Evolutionary conservation across 1,140 invertebrate species (phyloP), one percentile per base, ranked within the genome.

Genomic region (Bombus affinis): DNA sequence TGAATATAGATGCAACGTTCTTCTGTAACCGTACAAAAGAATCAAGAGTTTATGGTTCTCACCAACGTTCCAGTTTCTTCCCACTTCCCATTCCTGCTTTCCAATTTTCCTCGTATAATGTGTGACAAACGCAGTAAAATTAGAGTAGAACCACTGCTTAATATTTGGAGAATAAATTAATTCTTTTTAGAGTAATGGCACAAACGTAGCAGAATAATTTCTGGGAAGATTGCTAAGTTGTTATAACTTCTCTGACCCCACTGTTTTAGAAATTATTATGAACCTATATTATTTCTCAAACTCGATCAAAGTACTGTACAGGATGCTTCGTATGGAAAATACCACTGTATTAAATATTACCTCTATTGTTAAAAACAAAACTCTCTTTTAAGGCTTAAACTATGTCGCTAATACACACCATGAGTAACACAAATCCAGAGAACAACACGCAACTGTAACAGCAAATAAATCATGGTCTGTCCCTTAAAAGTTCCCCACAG

Each of bases 1-100:
- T 62, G 75, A 79, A 79, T 78, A 78, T 44, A 71, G 75, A 72
- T n/a, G 82, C 65, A 28, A 70, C 65, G 35, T 71, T 71, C 74
- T 35, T 39, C 65, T 13, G 81, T 59, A 37, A 65, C 71, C 73
- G 42, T 53, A 32, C 35, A 39, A 42, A 71, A 71, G 77, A 44
- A 79, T 79, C 62, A 77, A 71, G 44, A 78, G 32, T 44, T 84
- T 71, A 84, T 71, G 47, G 66, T 32, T 13, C 75, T 57, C 73
- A 3, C 37, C 25, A 44, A 47, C 39, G 5, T 25, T 3, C 72
- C 15, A 3, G 47, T 25, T 76, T 28, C 59, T 37, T 75, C 44
- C 32, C 22, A 12, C 10, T 18, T 83, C 35, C 25, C n/a, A 68
- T 77, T 68, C 42, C 28, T 12, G 6, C 59, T n/a, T 25, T 12